Conservation (phyloP, 2,797 vertebrate genomes). For the Clarias pachynema region DNA sequence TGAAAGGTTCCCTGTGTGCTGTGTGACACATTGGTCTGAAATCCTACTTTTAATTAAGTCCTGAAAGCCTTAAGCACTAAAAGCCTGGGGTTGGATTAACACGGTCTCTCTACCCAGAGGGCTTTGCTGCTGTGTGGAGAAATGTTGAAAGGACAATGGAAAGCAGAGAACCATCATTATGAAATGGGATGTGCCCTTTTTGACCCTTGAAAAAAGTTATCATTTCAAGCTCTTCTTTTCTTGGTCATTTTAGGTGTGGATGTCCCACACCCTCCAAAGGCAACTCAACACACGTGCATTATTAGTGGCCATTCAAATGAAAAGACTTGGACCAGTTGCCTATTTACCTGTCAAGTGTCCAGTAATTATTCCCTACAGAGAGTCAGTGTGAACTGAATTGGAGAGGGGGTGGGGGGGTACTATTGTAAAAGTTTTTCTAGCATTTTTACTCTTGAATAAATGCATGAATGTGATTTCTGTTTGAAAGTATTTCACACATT, state of each 20-base stretch:
- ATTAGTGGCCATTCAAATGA: constrained; percentile 33
- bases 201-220: constrained; percentile 18
- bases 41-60: constrained; percentile 37
- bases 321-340: constrained; percentile 31
- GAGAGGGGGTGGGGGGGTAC: background rate
- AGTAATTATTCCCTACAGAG: constrained; percentile 39
- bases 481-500: constrained; percentile 15
- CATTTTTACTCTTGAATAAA: background rate
- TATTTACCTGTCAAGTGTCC: constrained; percentile 26
- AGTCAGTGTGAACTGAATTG: constrained; percentile 37
- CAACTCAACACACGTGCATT: constrained; percentile 25
- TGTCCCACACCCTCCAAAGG: constrained; percentile 48
- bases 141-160: constrained; percentile 42
- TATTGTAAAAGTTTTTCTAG: background rate
- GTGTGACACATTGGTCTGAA: constrained; percentile 21
- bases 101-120: constrained; percentile 14
- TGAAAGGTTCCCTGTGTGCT: constrained; percentile 3
- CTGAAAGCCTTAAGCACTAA: constrained; percentile 12
- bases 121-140: constrained; percentile 8
- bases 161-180: constrained; percentile 49
- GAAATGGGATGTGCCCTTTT: constrained; percentile 9
- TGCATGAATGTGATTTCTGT: background rate
- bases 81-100: constrained; percentile 35
- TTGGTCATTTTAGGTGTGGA: constrained; percentile 44
- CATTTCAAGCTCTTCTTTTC: constrained; percentile 17